Conservation (phyloP, 2,888 invertebrate species). For the Synanthedon tipuliformis region DNA sequence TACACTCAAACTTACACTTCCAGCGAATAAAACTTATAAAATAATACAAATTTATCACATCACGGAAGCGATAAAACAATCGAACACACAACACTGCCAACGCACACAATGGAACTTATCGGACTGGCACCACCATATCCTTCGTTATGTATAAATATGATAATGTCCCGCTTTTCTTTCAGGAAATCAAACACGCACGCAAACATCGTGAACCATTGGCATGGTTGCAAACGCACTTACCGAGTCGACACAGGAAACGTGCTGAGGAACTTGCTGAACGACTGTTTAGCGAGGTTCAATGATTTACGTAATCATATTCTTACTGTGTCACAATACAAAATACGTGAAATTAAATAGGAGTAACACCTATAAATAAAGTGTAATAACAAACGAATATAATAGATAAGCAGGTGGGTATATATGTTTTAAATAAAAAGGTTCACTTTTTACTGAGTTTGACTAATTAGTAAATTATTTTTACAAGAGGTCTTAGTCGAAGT, state of each 20-base stretch:
- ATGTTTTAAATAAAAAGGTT: too few relatives aligned
- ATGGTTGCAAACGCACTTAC: conserved; percentile 1
- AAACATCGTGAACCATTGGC: background rate
- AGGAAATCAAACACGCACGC: conserved; percentile 47
- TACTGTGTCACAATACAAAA: too few relatives aligned
- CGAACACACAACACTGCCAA: background rate
- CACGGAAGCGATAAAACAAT: background rate
- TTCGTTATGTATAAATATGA: conserved; percentile 46
- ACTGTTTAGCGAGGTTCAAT: background rate
- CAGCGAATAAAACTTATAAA: background rate
- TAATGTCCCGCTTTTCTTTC: conserved; percentile 51
- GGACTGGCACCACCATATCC: background rate
- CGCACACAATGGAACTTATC: background rate
- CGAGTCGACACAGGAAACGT: conserved; percentile 22
- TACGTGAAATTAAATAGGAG: too few relatives aligned
- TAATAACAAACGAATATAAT: too few relatives aligned
- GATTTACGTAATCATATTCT: background rate
- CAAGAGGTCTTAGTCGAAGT: too few relatives aligned
- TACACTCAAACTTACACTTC: background rate
- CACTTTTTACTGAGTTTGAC: too few relatives aligned
- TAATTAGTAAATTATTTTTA: too few relatives aligned
- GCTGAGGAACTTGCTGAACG: conserved; percentile 14
- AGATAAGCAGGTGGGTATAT: too few relatives aligned
- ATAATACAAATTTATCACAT: background rate
- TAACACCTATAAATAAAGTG: too few relatives aligned